Evolutionary conservation across 2,888 invertebrate species (phyloP).

Genomic region (Eupithecia inturbata): DNA sequence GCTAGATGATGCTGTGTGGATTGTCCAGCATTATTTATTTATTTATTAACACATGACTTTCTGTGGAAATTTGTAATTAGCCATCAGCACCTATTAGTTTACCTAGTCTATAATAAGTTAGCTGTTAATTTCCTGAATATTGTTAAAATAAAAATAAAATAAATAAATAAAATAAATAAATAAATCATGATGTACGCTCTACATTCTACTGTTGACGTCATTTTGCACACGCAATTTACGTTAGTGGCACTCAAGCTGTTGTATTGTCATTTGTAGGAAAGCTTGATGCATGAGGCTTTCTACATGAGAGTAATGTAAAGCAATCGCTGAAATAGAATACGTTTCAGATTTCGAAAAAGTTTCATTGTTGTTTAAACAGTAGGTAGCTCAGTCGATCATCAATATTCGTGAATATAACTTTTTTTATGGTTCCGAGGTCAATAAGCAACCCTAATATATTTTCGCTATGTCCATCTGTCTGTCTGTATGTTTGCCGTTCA

Average conservation of each 20-base stretch:
- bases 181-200: background rate
- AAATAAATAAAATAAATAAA: too few relatives aligned
- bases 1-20: too few relatives aligned
- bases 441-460: background rate
- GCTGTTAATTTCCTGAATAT: too few relatives aligned
- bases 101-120: too few relatives aligned
- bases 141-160: too few relatives aligned
- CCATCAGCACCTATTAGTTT: too few relatives aligned
- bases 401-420: background rate
- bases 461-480: background rate
- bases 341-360: background rate
- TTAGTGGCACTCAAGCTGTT: conserved; percentile 13
- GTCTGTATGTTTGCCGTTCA: background rate
- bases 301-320: background rate
- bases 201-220: background rate
- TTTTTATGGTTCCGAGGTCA: background rate
- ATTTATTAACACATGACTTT: too few relatives aligned
- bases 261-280: conserved; percentile 20
- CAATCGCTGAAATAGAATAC: background rate
- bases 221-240: conserved; percentile 10
- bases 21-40: too few relatives aligned
- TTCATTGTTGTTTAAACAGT: background rate
- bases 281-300: conserved; percentile 22
- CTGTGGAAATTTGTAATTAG: too few relatives aligned
- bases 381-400: background rate